Evolutionary conservation across 2,888 invertebrate genomes (phyloP).

Genomic region (Carterocephalus palaemon): DNA sequence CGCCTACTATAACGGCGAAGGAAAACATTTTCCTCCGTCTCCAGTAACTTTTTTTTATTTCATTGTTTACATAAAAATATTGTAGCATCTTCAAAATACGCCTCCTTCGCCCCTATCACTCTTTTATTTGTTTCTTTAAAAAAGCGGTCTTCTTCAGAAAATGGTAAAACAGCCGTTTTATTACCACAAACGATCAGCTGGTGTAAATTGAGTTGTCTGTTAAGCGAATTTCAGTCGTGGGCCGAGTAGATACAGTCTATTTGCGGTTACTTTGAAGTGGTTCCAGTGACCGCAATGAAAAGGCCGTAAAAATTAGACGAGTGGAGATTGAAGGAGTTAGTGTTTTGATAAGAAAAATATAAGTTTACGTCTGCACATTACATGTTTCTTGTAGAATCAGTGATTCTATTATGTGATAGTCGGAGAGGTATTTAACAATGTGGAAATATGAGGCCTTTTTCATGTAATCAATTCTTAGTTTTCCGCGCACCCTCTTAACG

Average conservation of each 20-base stretch:
- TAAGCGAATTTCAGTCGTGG: constrained; percentile 16
- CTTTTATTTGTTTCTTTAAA: constrained; percentile 29
- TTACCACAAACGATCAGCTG: constrained; percentile 26
- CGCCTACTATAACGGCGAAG: too few relatives aligned
- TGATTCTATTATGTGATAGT: too few relatives aligned
- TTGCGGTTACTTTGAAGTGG: constrained; percentile 6
- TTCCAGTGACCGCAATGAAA: constrained; percentile 5
- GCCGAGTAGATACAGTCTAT: constrained; percentile 13
- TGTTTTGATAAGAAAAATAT: neutral
- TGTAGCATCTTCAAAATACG: constrained; percentile 21
- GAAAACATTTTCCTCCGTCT: too few relatives aligned
- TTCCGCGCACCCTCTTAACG: too few relatives aligned
- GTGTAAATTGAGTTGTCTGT: constrained; percentile 15
- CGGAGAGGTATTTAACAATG: too few relatives aligned
- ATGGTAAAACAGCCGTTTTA: constrained; percentile 31
- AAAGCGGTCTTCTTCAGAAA: constrained; percentile 27
- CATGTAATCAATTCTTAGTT: too few relatives aligned
- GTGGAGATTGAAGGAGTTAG: constrained; percentile 14
- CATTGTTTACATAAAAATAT: too few relatives aligned
- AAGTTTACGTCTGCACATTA: too few relatives aligned
- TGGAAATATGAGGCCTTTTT: too few relatives aligned
- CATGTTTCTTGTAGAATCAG: too few relatives aligned
- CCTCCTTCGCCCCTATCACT: constrained; percentile 29
- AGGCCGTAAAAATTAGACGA: constrained; percentile 25
- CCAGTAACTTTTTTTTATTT: too few relatives aligned